Percentiles rank a stretch among this genome's conserved stretches.
phyloP scores from a whole-genome alignment of 2,888 invertebrate genomes.

The Nymphalis urticae region DNA sequence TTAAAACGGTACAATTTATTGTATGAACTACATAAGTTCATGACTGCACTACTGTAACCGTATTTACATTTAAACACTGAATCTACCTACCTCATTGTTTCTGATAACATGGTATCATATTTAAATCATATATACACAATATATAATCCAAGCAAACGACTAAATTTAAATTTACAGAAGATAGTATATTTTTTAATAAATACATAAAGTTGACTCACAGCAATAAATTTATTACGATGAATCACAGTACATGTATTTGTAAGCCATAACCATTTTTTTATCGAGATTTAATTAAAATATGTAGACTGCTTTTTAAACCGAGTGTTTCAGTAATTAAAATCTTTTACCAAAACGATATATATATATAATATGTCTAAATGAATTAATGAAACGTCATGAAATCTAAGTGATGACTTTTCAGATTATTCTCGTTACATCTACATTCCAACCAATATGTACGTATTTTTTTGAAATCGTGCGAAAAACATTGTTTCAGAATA shows the following conservation, averaged over 20 bases:
- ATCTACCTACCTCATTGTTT: conserved; percentile 32
- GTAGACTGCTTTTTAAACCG: too few relatives aligned
- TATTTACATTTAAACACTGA: conserved; percentile 29
- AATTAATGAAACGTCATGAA: too few relatives aligned
- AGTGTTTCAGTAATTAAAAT: too few relatives aligned
- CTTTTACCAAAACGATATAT: too few relatives aligned
- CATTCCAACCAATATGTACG: too few relatives aligned
- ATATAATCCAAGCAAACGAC: conserved; percentile 31
- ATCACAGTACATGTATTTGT: conserved; percentile 10
- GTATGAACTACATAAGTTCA: conserved; percentile 3
- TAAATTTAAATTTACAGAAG: conserved; percentile 27
- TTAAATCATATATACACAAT: conserved; percentile 35
- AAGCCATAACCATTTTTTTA: not conserved
- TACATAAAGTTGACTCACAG: conserved; percentile 7
- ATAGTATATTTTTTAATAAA: not conserved
- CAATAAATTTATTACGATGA: conserved; percentile 8
- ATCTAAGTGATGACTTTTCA: too few relatives aligned
- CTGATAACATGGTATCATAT: conserved; percentile 37
- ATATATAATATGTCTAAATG: too few relatives aligned
- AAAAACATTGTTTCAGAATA: too few relatives aligned
- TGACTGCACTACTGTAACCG: conserved; percentile 30
- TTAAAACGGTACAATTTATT: not conserved
- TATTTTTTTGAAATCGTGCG: too few relatives aligned
- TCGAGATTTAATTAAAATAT: not conserved
- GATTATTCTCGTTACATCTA: too few relatives aligned